A percentile compares a stretch with the other conserved stretches of the same genome.
Conservation (phyloP, 2,888 invertebrate species). For the Eumerus sabulonum region DNA sequence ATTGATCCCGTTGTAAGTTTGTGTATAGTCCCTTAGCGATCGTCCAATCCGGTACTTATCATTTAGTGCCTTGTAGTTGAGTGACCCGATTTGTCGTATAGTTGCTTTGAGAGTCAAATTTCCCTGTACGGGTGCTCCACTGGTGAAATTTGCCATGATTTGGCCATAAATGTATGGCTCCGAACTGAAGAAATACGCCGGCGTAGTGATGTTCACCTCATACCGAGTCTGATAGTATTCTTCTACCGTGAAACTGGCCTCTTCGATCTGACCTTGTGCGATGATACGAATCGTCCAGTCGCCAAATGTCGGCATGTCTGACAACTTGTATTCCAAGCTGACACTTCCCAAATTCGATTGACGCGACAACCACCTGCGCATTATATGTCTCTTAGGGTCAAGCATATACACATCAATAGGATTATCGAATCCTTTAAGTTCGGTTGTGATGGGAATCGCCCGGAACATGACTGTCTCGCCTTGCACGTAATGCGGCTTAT, state of each 20-base stretch:
- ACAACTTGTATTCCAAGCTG: conserved; percentile 92
- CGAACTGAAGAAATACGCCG: conserved; percentile 94
- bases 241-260: conserved; percentile 91
- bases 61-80: conserved; percentile 81
- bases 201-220: conserved; percentile 97
- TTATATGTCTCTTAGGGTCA: conserved; percentile 92
- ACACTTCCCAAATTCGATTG: conserved; percentile 96
- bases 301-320: conserved; percentile 95
- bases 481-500: conserved; percentile 97
- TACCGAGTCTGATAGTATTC: conserved; percentile 97
- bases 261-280: conserved; percentile 93
- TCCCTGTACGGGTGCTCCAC: conserved; percentile 93
- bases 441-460: conserved; percentile 94
- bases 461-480: conserved; percentile 94
- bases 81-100: conserved; percentile 84
- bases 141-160: conserved; percentile 96
- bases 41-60: conserved; percentile 80
- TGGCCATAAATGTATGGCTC: conserved; percentile 91
- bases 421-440: conserved; percentile 93
- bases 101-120: conserved; percentile 92
- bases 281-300: conserved; percentile 94
- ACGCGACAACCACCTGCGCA: conserved; percentile 95
- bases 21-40: conserved; percentile 72
- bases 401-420: conserved; percentile 95
- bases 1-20: conserved; percentile 71